Evolutionary conservation across 2,113 vertebrate genomes (phyloP).

Genomic region (Notothenia rossii): DNA sequence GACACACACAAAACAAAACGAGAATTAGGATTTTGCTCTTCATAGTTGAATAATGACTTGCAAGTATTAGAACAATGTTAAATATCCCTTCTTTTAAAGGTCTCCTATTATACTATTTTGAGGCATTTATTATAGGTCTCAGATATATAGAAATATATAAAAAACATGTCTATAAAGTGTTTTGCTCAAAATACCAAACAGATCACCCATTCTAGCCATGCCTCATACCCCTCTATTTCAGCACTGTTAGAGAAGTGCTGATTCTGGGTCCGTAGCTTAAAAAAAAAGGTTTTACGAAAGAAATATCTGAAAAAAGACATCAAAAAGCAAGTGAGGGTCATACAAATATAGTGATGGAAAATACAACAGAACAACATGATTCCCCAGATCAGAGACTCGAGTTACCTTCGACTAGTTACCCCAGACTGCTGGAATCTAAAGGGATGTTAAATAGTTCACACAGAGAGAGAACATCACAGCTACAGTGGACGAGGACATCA

Average conservation of each 20-base stretch:
- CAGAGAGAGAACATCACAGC: constrained; percentile 27
- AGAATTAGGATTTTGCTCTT: neutral
- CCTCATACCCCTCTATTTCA: no score
- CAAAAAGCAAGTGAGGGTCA: constrained; percentile 1
- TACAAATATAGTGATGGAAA: neutral
- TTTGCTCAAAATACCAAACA: no score
- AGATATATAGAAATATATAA: no score
- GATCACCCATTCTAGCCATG: no score
- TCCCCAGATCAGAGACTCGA: constrained; percentile 28
- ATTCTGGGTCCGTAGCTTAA: no score
- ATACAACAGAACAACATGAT: neutral
- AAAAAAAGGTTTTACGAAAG: no score
- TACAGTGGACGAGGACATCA: constrained; percentile 24
- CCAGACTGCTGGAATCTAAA: constrained; percentile 29
- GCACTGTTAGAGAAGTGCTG: no score
- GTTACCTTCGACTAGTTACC: constrained; percentile 30
- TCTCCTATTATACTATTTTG: no score
- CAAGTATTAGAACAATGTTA: neutral
- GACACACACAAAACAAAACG: neutral
- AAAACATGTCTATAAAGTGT: no score
- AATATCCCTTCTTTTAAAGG: neutral
- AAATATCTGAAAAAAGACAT: neutral
- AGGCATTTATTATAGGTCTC: no score
- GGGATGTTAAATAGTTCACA: constrained; percentile 24
- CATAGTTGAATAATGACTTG: neutral